A percentile compares a stretch with the other conserved stretches of the same genome.
Evolutionary conservation across 2,113 vertebrate genomes (phyloP).

Genomic region (Atractosteus spatula): DNA sequence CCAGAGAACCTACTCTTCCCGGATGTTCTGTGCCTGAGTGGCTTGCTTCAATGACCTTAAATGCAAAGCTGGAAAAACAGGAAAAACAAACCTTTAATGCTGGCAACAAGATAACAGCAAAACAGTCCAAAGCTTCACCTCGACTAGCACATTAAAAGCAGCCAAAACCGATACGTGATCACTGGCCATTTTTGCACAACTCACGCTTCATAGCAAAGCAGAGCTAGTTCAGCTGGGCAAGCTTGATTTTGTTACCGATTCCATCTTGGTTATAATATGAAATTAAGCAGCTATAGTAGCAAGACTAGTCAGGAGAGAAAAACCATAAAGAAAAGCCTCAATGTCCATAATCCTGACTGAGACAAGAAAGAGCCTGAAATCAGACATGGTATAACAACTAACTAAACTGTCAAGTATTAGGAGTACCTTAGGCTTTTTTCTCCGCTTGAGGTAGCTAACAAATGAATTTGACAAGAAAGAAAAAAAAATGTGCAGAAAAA

Average conservation of each 20-base stretch:
- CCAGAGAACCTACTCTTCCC: neutral
- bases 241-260: too few relatives aligned
- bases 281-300: too few relatives aligned
- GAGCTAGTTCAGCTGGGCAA: too few relatives aligned
- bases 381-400: constrained; percentile 5
- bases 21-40: neutral
- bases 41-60: too few relatives aligned
- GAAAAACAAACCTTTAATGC: neutral
- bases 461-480: constrained; percentile 4
- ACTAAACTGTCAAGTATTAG: neutral
- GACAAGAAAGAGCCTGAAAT: neutral
- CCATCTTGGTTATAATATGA: too few relatives aligned
- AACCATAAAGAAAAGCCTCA: neutral
- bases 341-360: neutral
- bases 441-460: constrained; percentile 18
- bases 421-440: neutral
- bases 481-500: neutral
- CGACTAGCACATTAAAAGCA: neutral
- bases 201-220: neutral
- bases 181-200: constrained; percentile 1
- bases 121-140: neutral
- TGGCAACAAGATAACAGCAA: neutral
- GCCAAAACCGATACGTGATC: neutral
- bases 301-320: too few relatives aligned
- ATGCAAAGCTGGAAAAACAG: neutral